Conservation (phyloP, 2,888 invertebrate genomes). For the Ichneumoninae sp. region DNA sequence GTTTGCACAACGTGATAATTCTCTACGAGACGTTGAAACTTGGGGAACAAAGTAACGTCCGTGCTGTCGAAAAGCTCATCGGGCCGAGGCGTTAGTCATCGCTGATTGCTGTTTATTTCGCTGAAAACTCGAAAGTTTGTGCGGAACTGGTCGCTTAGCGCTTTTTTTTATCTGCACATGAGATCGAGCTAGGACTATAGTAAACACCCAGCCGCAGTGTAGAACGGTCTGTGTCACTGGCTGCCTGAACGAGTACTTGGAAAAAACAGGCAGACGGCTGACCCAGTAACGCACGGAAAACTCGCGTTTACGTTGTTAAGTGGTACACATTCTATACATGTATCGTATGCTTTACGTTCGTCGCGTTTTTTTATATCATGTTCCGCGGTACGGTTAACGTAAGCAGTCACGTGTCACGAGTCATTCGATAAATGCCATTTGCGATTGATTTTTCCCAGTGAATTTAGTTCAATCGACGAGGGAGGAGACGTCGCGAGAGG, state of each 20-base stretch:
- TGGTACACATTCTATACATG: constrained; percentile 10
- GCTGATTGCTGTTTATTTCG: background rate
- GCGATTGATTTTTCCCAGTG: background rate
- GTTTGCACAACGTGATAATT: too few species aligned
- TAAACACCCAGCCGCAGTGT: constrained; percentile 1
- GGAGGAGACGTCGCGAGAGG: background rate
- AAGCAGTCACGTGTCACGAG: constrained; percentile 23
- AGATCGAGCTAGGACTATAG: constrained; percentile 40
- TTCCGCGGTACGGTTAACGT: background rate
- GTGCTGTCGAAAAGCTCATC: background rate
- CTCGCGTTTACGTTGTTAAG: constrained; percentile 11
- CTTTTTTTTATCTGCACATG: constrained; percentile 29
- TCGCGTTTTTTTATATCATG: background rate
- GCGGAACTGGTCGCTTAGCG: constrained; percentile 10
- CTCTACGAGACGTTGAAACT: background rate
- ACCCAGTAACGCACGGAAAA: constrained; percentile 56
- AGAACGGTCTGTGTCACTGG: background rate
- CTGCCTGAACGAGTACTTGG: constrained; percentile 33
- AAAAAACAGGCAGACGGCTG: constrained; percentile 54
- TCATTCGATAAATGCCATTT: constrained; percentile 6
- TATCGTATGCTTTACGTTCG: background rate
- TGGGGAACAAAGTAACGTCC: background rate
- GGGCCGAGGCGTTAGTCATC: background rate
- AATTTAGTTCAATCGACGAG: background rate
- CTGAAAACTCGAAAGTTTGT: constrained; percentile 30